Evolutionary conservation across 53 echinoderm and acorn worm species (phyloP).

Genomic region (Temnopleurus reevesii): DNA sequence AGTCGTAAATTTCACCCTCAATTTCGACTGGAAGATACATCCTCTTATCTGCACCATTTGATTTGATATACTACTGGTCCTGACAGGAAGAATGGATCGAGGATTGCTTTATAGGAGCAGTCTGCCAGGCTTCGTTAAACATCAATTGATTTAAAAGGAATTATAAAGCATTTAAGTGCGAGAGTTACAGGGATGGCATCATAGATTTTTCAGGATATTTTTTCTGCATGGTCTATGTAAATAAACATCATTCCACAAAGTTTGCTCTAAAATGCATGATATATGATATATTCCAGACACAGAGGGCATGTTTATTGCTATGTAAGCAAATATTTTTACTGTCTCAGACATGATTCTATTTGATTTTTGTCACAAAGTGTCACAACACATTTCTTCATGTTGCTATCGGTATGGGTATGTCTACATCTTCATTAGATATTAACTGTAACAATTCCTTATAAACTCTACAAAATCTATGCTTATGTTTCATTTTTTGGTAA

Average conservation of each 20-base stretch:
- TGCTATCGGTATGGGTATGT: too few species aligned
- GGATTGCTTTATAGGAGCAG: neutral
- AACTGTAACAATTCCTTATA: neutral
- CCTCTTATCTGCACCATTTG: slow-evolving; percentile 26
- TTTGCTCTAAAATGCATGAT: neutral
- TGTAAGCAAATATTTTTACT: neutral
- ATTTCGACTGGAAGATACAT: slow-evolving; percentile 18
- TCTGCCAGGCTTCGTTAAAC: neutral
- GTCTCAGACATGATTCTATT: neutral
- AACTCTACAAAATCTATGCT: too few species aligned
- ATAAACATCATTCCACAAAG: neutral
- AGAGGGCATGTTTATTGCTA: neutral
- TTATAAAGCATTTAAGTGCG: slow-evolving; percentile 1
- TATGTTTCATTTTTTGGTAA: too few species aligned
- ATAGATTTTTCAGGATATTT: neutral
- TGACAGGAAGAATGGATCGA: neutral
- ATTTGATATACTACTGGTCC: neutral
- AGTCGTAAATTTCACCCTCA: slow-evolving; percentile 22
- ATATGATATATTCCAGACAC: neutral
- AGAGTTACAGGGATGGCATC: too few species aligned
- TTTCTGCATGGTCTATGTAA: neutral
- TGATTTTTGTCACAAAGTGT: neutral
- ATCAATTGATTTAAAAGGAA: slow-evolving; percentile 24
- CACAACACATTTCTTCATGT: too few species aligned
- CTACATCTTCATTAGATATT: neutral